phyloP scores from a whole-genome alignment of 2,797 vertebrate species.

The Morus bassanus region DNA sequence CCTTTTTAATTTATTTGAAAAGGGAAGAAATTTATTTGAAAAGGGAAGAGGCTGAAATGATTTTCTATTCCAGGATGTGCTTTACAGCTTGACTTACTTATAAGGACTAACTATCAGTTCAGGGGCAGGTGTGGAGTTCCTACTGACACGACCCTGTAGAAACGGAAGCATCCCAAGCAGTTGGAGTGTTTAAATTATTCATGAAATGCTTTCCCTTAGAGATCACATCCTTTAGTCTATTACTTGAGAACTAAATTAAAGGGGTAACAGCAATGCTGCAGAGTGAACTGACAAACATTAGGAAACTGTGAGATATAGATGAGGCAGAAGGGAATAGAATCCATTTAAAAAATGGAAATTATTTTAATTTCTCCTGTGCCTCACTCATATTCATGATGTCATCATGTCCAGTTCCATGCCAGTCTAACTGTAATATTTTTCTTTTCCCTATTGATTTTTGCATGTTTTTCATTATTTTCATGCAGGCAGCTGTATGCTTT shows the following conservation, averaged over 20 bases:
- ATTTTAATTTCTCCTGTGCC: background rate
- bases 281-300: background rate
- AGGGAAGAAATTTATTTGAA: conserved; percentile 48
- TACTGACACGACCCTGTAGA: background rate
- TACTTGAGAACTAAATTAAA: background rate
- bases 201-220: background rate
- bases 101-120: background rate
- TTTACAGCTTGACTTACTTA: conserved; percentile 12
- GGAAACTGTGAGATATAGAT: background rate
- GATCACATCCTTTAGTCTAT: background rate
- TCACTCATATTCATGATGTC: background rate
- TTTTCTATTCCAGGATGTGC: conserved; percentile 7
- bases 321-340: background rate
- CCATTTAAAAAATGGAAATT: background rate
- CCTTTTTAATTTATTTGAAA: conserved; percentile 58
- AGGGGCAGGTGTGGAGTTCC: background rate
- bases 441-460: background rate
- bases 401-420: background rate
- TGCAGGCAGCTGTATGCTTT: conserved; percentile 5
- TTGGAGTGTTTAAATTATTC: background rate
- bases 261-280: background rate
- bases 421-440: background rate
- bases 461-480: conserved; percentile 44
- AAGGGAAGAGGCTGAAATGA: conserved; percentile 3
- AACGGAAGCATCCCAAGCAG: background rate